These are phyloP conservation scores for Schizotus pectinicornis DNA, from an alignment of 2,888 invertebrate genomes.

Conservation along the genomic window DNA sequence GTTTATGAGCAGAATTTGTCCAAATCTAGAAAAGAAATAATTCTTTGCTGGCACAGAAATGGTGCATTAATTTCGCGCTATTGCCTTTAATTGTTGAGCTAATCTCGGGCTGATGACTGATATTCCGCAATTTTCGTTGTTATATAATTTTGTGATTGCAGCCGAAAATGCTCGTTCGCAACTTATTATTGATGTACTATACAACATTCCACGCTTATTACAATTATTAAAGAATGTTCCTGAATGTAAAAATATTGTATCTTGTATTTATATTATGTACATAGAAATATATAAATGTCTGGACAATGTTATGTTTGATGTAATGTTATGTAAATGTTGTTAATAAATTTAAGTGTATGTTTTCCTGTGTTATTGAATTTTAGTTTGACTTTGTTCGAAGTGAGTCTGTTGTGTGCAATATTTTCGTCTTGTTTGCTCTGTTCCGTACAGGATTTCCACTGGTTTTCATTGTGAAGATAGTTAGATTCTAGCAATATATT, in stretches of 20 bases:
- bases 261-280: conserved; percentile 43
- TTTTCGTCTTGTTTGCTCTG: conserved; percentile 14
- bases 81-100: no score
- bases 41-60: no score
- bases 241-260: conserved; percentile 49
- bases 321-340: conserved; percentile 42
- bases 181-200: conserved; percentile 15
- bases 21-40: no score
- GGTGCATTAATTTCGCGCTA: no score
- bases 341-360: conserved; percentile 36
- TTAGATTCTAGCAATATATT: conserved; percentile 25
- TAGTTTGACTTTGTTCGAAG: conserved; percentile 22
- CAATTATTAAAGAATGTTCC: conserved; percentile 53
- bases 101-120: no score
- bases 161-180: background rate
- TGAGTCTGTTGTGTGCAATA: conserved; percentile 11
- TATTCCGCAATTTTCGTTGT: no score
- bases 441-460: conserved; percentile 15
- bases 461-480: conserved; percentile 9
- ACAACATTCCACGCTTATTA: conserved; percentile 54
- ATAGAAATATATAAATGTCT: conserved; percentile 44
- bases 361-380: conserved; percentile 27
- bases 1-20: no score
- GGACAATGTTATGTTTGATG: conserved; percentile 43
- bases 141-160: no score